Base-by-base conservation (phyloP, 2,888 invertebrate genomes). In the Lepidonotus clava region DNA sequence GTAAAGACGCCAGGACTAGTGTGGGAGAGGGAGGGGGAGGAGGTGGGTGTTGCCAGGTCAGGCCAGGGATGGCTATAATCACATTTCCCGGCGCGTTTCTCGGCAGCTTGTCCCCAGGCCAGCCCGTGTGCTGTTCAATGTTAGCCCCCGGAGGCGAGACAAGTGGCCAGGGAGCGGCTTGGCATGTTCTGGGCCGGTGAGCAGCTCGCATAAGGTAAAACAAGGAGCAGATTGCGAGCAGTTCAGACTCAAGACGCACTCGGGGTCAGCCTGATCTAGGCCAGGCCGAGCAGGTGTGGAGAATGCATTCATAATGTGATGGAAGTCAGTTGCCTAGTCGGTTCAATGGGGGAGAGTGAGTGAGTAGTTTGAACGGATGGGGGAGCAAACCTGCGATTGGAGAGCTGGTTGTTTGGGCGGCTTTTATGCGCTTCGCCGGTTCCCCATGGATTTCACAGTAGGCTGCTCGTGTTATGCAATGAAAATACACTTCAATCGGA, bases 11-110 rank as follows among this genome's bases (percentile, higher is more conserved):
- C 21, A 51, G 21, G 51, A 51, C 21, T 11, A 51, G 51, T 51
- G 51, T 11, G 51, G n/a, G n/a, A n/a, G n/a, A n/a, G n/a, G n/a
- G n/a, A 18, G 46, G 8, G 46, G 8, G 46, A 46, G 8, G 46
- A 18, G 46, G 46, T 18, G 46, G 8, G 46, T 8, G 8, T 46
- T 8, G 24, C 46, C 32, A 34, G 80, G 80, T 80, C 80, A 80
- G 28, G n/a, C 80, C 41, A 80, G 46, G 80, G 80, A 24, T 80
- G 80, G 28, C 8, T 80, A 80, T 80, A 80, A 80, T 80, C 80
- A 80, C 80, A 80, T 80, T 80, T 80, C 14, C 32, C 11, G 41
- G 46, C 24, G 28, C 24, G 11, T 77, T 41, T 28, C 80, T 32
- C 80, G 18, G 46, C 46, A 18, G 80, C 46, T 46, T 80, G 80